phyloP scores from a whole-genome alignment of 2,797 vertebrate genomes.

The Coreius guichenoti region DNA sequence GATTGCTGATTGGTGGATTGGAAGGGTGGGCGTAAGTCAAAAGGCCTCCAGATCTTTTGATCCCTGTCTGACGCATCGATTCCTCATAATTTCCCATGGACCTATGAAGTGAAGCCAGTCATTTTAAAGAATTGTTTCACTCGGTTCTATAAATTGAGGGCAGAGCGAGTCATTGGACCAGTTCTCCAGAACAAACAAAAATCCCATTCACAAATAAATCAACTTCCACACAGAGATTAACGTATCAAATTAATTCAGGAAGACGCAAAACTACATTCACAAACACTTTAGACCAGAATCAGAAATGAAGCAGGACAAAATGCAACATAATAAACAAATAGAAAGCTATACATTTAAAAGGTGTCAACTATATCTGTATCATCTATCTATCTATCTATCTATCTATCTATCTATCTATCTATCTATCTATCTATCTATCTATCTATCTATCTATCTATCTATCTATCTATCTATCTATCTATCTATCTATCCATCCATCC shows the following conservation, averaged over 20 bases:
- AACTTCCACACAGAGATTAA: conserved; percentile 34
- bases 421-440: no score
- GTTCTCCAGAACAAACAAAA: conserved; percentile 2
- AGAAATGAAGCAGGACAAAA: neutral
- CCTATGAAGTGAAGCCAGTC: conserved; percentile 48
- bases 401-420: no score
- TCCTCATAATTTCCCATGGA: conserved; percentile 55
- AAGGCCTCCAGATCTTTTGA: conserved; percentile 43
- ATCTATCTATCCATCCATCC: no score
- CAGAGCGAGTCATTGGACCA: conserved; percentile 30
- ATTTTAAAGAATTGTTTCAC: conserved; percentile 44
- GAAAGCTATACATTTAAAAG: neutral
- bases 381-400: no score
- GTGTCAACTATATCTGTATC: neutral
- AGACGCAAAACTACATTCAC: neutral
- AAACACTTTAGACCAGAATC: neutral
- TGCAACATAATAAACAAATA: neutral
- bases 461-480: no score
- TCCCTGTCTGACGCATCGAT: conserved; percentile 45
- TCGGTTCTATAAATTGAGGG: conserved; percentile 38
- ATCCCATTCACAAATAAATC: conserved; percentile 39
- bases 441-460: no score
- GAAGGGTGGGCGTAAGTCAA: neutral
- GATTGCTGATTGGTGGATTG: conserved; percentile 25
- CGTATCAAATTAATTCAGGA: neutral